Conservation (phyloP, 1,140 invertebrate species). For the Mactra quadrangularis region DNA sequence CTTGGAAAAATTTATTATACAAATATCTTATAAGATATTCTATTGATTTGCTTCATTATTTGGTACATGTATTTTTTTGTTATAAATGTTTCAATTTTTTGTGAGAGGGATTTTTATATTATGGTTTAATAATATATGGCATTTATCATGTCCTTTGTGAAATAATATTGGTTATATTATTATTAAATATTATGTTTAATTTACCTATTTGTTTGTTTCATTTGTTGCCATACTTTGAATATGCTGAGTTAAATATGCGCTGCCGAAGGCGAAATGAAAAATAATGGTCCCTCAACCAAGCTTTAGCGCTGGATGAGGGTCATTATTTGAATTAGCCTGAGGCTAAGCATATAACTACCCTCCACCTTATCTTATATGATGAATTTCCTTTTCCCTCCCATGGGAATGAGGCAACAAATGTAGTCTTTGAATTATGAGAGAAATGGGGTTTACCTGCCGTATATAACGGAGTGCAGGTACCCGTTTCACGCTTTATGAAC, state of each 20-base stretch:
- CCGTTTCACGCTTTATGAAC: neutral
- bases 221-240: neutral
- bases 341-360: constrained; percentile 23
- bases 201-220: neutral
- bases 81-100: neutral
- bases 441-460: neutral
- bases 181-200: neutral
- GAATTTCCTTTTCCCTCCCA: neutral
- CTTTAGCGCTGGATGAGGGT: neutral
- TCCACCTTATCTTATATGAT: neutral
- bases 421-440: constrained; percentile 4
- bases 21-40: constrained; percentile 9
- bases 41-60: neutral
- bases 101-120: neutral
- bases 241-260: neutral
- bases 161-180: neutral
- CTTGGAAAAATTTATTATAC: constrained; percentile 14
- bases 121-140: neutral
- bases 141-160: neutral
- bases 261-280: neutral
- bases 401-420: neutral
- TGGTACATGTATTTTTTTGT: neutral
- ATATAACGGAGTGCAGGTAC: neutral
- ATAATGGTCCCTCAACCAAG: constrained; percentile 15
- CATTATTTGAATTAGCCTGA: constrained; percentile 50